A percentile compares a stretch with the other conserved stretches of the same genome.
Conservation (phyloP, 2,888 invertebrate genomes). For the Brassicogethes aeneus region DNA sequence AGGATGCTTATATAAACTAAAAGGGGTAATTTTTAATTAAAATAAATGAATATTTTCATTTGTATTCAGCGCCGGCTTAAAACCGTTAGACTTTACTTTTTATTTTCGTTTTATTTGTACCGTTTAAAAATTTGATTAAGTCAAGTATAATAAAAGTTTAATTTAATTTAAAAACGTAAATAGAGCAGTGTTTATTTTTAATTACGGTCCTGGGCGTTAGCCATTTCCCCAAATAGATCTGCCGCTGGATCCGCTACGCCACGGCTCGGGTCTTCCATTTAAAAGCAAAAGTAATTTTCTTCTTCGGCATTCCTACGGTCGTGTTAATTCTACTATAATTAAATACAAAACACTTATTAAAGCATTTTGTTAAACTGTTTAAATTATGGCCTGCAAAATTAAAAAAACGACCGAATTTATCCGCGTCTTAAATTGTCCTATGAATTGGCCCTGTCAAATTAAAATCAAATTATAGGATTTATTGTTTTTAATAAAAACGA, state of each 20-base stretch:
- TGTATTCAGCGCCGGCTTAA: too few relatives aligned
- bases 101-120: neutral
- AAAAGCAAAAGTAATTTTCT: constrained; percentile 22
- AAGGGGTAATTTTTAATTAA: too few relatives aligned
- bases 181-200: constrained; percentile 5
- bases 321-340: constrained; percentile 23
- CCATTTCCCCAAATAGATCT: constrained; percentile 5
- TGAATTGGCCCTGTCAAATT: neutral
- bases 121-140: constrained; percentile 1
- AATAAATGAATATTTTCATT: too few relatives aligned
- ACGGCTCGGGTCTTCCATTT: constrained; percentile 18
- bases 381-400: neutral
- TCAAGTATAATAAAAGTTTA: constrained; percentile 3
- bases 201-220: constrained; percentile 6
- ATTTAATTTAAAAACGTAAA: constrained; percentile 4
- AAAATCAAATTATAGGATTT: too few relatives aligned
- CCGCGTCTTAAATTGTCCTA: neutral
- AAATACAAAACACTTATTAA: constrained; percentile 18
- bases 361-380: constrained; percentile 3
- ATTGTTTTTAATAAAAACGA: too few relatives aligned
- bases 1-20: too few relatives aligned
- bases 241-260: too few relatives aligned
- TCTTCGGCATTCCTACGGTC: constrained; percentile 21
- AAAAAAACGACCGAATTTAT: constrained; percentile 1
- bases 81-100: too few relatives aligned